Evolutionary conservation across 2,888 invertebrate species (phyloP).

Genomic region (Leptopilina syphax): DNA sequence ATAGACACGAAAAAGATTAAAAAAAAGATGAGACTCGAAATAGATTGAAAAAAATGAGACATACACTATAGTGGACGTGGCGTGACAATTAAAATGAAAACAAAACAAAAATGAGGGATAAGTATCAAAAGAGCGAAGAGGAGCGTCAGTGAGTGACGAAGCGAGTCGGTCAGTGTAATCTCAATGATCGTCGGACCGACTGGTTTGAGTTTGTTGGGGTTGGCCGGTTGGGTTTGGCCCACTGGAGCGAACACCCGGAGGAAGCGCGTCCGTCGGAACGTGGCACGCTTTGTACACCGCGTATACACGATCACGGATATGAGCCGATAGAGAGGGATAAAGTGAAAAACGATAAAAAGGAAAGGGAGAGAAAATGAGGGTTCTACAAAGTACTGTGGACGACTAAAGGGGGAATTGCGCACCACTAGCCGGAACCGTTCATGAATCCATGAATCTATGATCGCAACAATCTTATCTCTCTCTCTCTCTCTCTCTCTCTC

Average conservation of each 20-base stretch:
- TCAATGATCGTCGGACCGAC: slow-evolving; percentile 59
- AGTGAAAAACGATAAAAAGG: slow-evolving; percentile 56
- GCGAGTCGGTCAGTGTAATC: slow-evolving; percentile 65
- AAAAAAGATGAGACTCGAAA: no score
- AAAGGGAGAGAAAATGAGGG: slow-evolving; percentile 48
- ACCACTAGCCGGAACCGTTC: slow-evolving; percentile 76
- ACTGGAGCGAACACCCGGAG: slow-evolving; percentile 77
- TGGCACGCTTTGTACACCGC: slow-evolving; percentile 73
- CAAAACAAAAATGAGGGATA: slow-evolving; percentile 47
- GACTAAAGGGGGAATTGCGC: slow-evolving; percentile 74
- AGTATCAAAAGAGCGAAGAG: slow-evolving; percentile 54
- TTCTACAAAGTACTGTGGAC: slow-evolving; percentile 48
- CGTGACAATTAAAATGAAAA: slow-evolving; percentile 61
- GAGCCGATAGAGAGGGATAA: slow-evolving; percentile 47
- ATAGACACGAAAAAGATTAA: no score
- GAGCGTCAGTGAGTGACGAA: slow-evolving; percentile 58
- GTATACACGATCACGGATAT: slow-evolving; percentile 57
- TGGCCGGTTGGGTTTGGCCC: slow-evolving; percentile 73
- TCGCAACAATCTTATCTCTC: slow-evolving; percentile 70
- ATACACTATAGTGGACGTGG: slow-evolving; percentile 49
- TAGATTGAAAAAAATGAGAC: background rate
- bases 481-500: background rate
- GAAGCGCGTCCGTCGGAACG: slow-evolving; percentile 76
- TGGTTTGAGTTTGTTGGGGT: slow-evolving; percentile 60
- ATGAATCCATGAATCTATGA: slow-evolving; percentile 73